Evolutionary conservation across 1,140 invertebrate species (phyloP).

Genomic region (Drosophila prosaltans): DNA sequence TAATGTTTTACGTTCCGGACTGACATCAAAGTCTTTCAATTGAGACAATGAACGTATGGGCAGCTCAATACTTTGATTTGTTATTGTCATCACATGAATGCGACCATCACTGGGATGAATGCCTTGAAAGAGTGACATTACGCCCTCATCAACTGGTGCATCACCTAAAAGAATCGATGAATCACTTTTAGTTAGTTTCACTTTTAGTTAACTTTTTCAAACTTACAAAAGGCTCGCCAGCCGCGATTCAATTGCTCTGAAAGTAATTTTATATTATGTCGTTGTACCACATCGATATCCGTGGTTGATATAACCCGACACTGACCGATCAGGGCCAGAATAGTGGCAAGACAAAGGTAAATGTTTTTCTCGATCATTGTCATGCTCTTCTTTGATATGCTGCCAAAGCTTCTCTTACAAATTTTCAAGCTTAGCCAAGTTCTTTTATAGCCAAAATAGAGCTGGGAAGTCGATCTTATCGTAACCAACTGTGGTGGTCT

Average conservation of each 20-base stretch:
- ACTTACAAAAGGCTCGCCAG: conserved; percentile 78
- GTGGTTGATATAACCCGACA: neutral
- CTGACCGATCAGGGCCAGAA: conserved; percentile 28
- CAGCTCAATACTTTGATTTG: conserved; percentile 68
- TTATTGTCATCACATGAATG: conserved; percentile 72
- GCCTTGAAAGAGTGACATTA: conserved; percentile 72
- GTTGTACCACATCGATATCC: conserved; percentile 60
- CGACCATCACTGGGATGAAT: conserved; percentile 76
- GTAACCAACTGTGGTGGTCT: neutral
- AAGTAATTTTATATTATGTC: conserved; percentile 62
- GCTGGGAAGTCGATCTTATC: conserved; percentile 30
- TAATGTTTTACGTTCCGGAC: conserved; percentile 64
- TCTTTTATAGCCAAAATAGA: conserved; percentile 41
- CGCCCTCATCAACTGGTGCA: conserved; percentile 74
- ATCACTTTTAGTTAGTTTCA: neutral
- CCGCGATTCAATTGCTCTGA: conserved; percentile 64
- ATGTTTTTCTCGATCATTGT: conserved; percentile 15
- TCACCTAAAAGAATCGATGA: conserved; percentile 45
- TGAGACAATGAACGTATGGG: conserved; percentile 69
- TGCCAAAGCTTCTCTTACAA: conserved; percentile 33
- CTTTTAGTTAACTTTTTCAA: neutral
- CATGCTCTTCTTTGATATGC: conserved; percentile 23
- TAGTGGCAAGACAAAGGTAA: neutral
- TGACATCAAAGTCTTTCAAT: conserved; percentile 70
- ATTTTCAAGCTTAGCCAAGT: neutral